Percentiles rank a stretch among this genome's conserved stretches.
Evolutionary conservation across 2,888 invertebrate species (phyloP).

Genomic region (Tanypteryx hageni): DNA sequence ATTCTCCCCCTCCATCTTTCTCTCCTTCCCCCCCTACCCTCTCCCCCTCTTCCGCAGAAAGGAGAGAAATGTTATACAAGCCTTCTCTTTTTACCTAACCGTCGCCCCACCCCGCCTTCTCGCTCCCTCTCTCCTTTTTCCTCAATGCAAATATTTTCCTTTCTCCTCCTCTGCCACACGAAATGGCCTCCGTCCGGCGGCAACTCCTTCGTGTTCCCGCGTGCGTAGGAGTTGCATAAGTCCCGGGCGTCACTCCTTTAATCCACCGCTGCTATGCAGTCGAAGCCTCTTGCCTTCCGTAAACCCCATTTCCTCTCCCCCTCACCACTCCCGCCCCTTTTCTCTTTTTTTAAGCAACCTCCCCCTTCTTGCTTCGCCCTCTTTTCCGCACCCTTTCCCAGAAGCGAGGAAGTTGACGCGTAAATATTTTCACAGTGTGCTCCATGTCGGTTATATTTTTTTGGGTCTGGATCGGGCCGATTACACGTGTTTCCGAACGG

Average conservation of each 20-base stretch:
- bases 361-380: too few relatives aligned
- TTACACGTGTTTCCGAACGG: not conserved
- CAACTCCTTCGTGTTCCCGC: not conserved
- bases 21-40: too few relatives aligned
- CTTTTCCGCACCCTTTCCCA: too few relatives aligned
- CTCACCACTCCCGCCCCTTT: too few relatives aligned
- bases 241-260: not conserved
- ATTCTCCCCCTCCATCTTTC: too few relatives aligned
- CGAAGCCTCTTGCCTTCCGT: too few relatives aligned
- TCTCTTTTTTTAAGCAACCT: too few relatives aligned
- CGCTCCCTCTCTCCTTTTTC: too few relatives aligned
- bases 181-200: not conserved
- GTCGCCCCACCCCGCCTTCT: not conserved
- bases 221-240: not conserved
- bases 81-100: slow-evolving; percentile 1
- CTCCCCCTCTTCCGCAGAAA: not conserved
- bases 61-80: not conserved
- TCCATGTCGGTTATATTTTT: too few relatives aligned
- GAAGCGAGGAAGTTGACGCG: too few relatives aligned
- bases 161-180: not conserved
- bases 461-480: not conserved
- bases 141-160: slow-evolving; percentile 13
- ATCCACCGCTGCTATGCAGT: not conserved
- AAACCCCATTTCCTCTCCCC: too few relatives aligned
- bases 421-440: too few relatives aligned